phyloP scores from a whole-genome alignment of 1,140 invertebrate genomes.

The Carcinoscorpius rotundicauda region DNA sequence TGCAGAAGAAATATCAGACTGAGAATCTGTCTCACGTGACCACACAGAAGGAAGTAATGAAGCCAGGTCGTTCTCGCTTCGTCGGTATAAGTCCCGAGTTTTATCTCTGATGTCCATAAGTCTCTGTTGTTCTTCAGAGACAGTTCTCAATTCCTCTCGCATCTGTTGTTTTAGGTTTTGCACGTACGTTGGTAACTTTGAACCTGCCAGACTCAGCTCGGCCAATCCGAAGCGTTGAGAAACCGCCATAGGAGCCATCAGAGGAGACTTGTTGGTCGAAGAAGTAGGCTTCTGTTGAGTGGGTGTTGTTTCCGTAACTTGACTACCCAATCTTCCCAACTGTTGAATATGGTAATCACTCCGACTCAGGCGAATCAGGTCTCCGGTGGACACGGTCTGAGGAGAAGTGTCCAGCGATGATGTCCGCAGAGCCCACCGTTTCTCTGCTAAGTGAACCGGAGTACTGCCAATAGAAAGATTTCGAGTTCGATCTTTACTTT shows the following conservation, averaged over 20 bases:
- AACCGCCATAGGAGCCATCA: constrained; percentile 2
- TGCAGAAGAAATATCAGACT: constrained; percentile 1
- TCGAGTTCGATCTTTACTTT: constrained; percentile 29
- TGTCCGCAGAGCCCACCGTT: constrained; percentile 31
- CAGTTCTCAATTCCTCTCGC: constrained; percentile 41
- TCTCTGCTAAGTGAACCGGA: constrained; percentile 26
- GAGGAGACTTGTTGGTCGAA: no score
- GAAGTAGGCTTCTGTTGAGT: no score
- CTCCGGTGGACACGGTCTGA: constrained; percentile 7
- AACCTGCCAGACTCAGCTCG: background rate
- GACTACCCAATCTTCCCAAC: no score
- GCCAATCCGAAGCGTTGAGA: constrained; percentile 8
- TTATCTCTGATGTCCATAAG: constrained; percentile 32
- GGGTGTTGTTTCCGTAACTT: no score
- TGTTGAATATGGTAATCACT: no score
- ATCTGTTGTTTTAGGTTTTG: constrained; percentile 41
- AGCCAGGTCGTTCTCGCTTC: constrained; percentile 22
- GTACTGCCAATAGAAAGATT: constrained; percentile 17
- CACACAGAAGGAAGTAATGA: constrained; percentile 19
- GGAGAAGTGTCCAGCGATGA: constrained; percentile 30
- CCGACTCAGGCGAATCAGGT: constrained; percentile 13
- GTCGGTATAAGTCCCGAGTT: constrained; percentile 13
- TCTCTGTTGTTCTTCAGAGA: constrained; percentile 33
- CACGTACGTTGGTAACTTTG: constrained; percentile 36
- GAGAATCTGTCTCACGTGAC: background rate